Percentiles rank a stretch among this genome's conserved stretches.
These are phyloP conservation scores for Gila robusta DNA, from an alignment of 2,797 vertebrate genomes.

Conservation along the genomic window DNA sequence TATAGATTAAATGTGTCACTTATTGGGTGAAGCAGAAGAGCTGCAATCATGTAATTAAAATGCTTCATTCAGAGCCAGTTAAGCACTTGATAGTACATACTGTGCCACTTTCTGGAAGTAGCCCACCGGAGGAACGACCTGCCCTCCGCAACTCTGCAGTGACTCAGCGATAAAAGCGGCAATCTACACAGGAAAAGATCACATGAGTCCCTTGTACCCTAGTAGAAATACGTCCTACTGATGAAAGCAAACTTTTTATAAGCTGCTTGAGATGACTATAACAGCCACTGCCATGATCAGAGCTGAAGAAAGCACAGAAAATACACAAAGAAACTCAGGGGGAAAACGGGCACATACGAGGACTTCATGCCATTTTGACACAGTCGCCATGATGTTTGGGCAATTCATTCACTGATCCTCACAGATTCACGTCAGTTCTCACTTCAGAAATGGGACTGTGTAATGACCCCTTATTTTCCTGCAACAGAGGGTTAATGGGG, in stretches of 20 bases:
- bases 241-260: conserved; percentile 4
- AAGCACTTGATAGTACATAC: conserved; percentile 82
- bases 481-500: conserved; percentile 73
- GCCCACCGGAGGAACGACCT: conserved; percentile 93
- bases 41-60: not conserved
- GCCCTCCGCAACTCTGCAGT: conserved; percentile 98
- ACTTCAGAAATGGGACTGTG: conserved; percentile 34
- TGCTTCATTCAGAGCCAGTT: not conserved
- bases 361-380: not conserved
- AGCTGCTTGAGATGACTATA: not conserved
- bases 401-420: conserved; percentile 9
- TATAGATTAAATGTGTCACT: not conserved
- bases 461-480: conserved; percentile 66
- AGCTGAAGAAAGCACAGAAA: not conserved
- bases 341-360: not conserved
- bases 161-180: conserved; percentile 98
- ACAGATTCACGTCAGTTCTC: conserved; percentile 9
- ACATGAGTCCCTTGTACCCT: conserved; percentile 62
- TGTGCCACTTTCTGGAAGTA: conserved; percentile 98
- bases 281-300: not conserved
- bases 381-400: not conserved
- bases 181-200: conserved; percentile 87
- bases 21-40: not conserved
- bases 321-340: not conserved
- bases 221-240: not conserved